Conservation (phyloP, 1,140 invertebrate species). For the Acromyrmex echinatior region DNA sequence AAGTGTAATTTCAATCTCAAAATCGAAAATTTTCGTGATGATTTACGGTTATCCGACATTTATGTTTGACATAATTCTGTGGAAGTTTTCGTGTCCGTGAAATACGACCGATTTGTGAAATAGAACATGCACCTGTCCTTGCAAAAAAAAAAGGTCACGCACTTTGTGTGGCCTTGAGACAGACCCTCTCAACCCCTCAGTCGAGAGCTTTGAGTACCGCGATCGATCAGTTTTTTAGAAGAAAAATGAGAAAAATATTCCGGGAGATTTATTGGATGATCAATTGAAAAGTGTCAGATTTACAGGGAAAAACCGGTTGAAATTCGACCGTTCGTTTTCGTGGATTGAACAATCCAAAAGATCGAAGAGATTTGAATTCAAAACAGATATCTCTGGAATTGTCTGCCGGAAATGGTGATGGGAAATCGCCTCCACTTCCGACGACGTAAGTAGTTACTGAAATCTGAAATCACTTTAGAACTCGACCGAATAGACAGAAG, state of each 20-base stretch:
- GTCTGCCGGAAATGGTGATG: not conserved
- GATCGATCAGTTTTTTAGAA: slow-evolving; percentile 21
- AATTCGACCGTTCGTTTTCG: not conserved
- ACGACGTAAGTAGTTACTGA: slow-evolving; percentile 16
- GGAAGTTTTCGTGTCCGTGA: not conserved
- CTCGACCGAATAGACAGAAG: not conserved
- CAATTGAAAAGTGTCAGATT: not conserved
- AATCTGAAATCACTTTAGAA: slow-evolving; percentile 11
- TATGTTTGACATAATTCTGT: not conserved
- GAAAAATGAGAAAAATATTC: not conserved
- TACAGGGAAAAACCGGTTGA: not conserved
- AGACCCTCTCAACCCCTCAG: not conserved
- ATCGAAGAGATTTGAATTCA: slow-evolving; percentile 6
- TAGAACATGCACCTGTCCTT: not conserved
- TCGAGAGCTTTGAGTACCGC: not conserved
- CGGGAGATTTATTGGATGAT: not conserved
- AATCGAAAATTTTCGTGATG: not conserved
- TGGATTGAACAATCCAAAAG: not conserved
- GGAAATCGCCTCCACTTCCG: not conserved
- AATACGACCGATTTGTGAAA: slow-evolving; percentile 1
- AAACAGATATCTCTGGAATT: slow-evolving; percentile 9
- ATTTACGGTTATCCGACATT: not conserved
- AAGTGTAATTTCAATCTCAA: slow-evolving; percentile 25
- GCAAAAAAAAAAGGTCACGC: not conserved
- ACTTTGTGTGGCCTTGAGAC: not conserved